Evolutionary conservation across 2,113 vertebrate species (phyloP), one percentile per base, ranked within the genome.

Genomic region (Reinhardtius hippoglossoides): DNA sequence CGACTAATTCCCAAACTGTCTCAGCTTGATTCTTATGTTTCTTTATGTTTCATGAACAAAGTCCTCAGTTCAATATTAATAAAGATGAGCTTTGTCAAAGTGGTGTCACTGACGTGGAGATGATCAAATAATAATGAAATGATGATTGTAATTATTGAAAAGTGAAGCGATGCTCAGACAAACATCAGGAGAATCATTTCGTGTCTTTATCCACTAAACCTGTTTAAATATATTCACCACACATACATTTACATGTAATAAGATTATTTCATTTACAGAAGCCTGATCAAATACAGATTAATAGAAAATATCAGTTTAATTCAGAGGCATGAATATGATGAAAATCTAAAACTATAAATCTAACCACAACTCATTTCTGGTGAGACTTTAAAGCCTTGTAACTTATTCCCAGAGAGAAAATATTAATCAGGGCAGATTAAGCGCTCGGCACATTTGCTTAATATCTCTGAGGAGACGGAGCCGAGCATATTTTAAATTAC

Each of bases 341-440:
- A 15, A 58, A 62, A 40, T 37, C 35, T 7, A 54, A 81, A 58
- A 31, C 9, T 67, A 70, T 54, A 81, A 90, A 89, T 88, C 73
- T 35, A 63, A 82, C 67, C 42, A 26, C 68, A 68, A 81, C 80
- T 82, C 85, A 85, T 88, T 88, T 84, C 81, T 74, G 46, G 37
- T 68, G 74, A 84, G 78, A 75, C 74, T 85, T 80, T 86, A 88
- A 91, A 90, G 81, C 82, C 81, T 50, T 71, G 23, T 85, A 88
- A 91, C 80, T 90, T 88, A 92, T 91, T 90, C 86, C 79, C 80
- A 4, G 20, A 3, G 80, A 81, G 87, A 44, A 93, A 84, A 87
- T 87, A 89, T 92, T 92, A 82, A 92, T 94, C 89, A 91, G 70
- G 48, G 78, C 79, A 89, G 92, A 90, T 93, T 91, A 92, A 69